Conservation (phyloP, 2,797 vertebrate species). For the Xiphorhynchus erythropygius region DNA sequence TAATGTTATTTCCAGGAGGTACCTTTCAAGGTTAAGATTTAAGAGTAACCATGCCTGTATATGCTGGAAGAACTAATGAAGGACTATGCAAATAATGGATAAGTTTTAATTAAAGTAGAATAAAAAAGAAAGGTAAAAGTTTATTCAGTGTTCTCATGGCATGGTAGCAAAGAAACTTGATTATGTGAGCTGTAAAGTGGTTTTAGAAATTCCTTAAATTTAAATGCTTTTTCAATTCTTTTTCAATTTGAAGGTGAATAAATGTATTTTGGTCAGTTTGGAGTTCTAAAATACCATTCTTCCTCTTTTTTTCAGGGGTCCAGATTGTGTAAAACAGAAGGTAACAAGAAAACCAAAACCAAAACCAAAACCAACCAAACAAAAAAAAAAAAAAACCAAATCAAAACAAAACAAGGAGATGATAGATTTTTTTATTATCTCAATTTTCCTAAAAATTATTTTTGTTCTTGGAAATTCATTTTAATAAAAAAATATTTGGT, state of each 20-base stretch:
- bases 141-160: not conserved
- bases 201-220: not conserved
- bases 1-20: not conserved
- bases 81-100: not conserved
- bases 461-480: not conserved
- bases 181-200: not conserved
- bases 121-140: not conserved
- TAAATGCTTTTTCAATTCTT: not conserved
- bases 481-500: not conserved
- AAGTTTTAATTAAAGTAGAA: not conserved
- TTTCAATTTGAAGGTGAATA: not conserved
- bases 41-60: not conserved
- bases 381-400: not conserved
- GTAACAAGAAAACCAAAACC: not conserved
- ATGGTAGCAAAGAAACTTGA: not conserved
- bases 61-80: not conserved
- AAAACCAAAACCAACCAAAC: too few relatives aligned
- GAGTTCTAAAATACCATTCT: not conserved
- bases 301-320: not conserved
- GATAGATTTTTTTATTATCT: not conserved
- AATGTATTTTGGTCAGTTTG: not conserved
- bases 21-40: not conserved
- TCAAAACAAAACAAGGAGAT: not conserved
- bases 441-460: not conserved
- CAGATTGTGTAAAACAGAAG: not conserved